A percentile compares a stretch with the other conserved stretches of the same genome.
These are phyloP conservation scores for Corythornis leucogaster DNA, from an alignment of 2,797 vertebrate genomes.

Conservation along the genomic window DNA sequence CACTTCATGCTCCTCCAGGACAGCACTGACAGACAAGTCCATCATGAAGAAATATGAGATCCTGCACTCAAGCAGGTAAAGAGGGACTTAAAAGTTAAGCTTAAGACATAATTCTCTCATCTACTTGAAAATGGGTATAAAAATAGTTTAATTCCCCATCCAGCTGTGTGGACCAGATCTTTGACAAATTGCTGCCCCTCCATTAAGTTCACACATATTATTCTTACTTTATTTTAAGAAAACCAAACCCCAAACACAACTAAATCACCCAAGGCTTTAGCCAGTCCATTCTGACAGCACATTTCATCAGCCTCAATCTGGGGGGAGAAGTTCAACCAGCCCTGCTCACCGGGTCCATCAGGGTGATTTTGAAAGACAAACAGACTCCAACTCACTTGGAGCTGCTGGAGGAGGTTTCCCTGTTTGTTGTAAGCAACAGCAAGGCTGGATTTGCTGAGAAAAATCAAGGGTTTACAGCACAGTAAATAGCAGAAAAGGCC, in stretches of 20 bases:
- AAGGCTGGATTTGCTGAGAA: background rate
- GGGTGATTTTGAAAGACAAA: background rate
- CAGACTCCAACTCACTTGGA: fast-evolving
- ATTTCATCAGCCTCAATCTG: background rate
- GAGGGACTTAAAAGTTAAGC: background rate
- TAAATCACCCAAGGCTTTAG: background rate
- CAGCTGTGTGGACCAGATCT: background rate
- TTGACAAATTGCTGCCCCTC: background rate
- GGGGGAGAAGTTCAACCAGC: background rate
- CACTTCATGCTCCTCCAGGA: background rate
- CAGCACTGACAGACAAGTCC: background rate
- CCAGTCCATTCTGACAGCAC: fast-evolving
- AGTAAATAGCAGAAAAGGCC: conserved; percentile 37
- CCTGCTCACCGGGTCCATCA: background rate
- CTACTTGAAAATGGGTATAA: background rate
- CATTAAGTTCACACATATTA: background rate
- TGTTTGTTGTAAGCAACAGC: background rate
- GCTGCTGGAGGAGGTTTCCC: background rate
- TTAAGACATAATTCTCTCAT: background rate
- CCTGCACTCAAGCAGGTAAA: background rate
- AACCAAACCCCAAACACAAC: background rate
- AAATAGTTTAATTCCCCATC: background rate
- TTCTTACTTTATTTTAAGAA: background rate
- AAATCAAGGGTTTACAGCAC: background rate
- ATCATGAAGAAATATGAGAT: fast-evolving